Evolutionary conservation across 2,797 vertebrate genomes (phyloP).

Genomic region (Arctocebus calabarensis): DNA sequence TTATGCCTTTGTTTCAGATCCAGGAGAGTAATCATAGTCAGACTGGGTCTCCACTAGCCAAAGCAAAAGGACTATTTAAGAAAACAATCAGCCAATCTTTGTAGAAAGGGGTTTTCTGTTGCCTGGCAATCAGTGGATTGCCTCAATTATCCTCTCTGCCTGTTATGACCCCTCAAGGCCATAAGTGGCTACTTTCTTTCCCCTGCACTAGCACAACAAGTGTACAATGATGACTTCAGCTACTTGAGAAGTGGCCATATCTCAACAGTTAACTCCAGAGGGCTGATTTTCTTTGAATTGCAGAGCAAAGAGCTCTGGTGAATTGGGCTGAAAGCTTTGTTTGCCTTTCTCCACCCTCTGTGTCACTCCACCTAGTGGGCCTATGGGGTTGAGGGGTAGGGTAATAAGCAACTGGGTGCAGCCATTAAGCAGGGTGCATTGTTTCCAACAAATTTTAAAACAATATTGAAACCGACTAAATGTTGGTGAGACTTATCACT

Average conservation of each 20-base stretch:
- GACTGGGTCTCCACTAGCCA: slow-evolving; percentile 68
- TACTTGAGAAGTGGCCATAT: slow-evolving; percentile 59
- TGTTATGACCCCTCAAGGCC: slow-evolving; percentile 51
- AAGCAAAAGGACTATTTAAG: slow-evolving; percentile 71
- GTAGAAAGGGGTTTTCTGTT: slow-evolving; percentile 56
- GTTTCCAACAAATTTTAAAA: slow-evolving; percentile 14
- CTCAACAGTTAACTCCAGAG: slow-evolving; percentile 56
- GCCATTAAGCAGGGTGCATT: not conserved
- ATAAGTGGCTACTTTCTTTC: slow-evolving; percentile 74
- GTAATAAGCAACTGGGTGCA: not conserved
- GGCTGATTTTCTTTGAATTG: slow-evolving; percentile 70
- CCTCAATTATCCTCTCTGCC: slow-evolving; percentile 61
- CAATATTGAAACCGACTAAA: slow-evolving; percentile 11
- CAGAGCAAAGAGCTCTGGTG: slow-evolving; percentile 38
- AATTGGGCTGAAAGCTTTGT: slow-evolving; percentile 33
- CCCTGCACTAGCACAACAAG: slow-evolving; percentile 20
- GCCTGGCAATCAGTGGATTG: slow-evolving; percentile 71
- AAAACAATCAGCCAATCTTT: slow-evolving; percentile 64
- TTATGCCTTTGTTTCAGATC: slow-evolving; percentile 74
- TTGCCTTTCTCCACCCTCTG: slow-evolving; percentile 60
- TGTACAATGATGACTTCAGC: slow-evolving; percentile 11
- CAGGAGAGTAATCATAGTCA: slow-evolving; percentile 71
- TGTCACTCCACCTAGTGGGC: slow-evolving; percentile 72
- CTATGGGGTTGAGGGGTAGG: not conserved
- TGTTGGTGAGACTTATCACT: not conserved